Percentiles rank a stretch among this genome's conserved stretches.
These are phyloP conservation scores for Odontesthes bonariensis DNA, from an alignment of 2,113 vertebrate genomes.

Conservation along the genomic window DNA sequence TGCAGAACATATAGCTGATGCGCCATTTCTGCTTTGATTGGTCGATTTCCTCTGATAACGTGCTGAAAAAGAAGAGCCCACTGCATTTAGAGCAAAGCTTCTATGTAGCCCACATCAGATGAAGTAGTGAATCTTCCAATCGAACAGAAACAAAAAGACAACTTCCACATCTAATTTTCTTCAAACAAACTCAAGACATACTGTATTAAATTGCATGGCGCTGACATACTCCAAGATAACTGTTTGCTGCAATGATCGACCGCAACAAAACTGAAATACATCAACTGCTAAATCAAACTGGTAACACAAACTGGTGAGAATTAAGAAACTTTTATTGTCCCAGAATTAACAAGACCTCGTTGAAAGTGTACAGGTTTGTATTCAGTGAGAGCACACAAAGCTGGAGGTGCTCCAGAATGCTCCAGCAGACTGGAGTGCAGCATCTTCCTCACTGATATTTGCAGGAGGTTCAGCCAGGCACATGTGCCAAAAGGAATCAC, in stretches of 20 bases:
- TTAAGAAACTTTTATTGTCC: background rate
- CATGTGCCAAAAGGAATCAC: constrained; percentile 58
- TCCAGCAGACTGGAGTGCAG: constrained; percentile 19
- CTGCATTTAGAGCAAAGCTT: background rate
- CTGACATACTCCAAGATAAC: background rate
- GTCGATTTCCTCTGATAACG: constrained; percentile 96
- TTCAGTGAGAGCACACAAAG: background rate
- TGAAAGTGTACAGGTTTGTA: constrained; percentile 2
- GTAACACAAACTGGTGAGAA: background rate
- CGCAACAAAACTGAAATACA: background rate
- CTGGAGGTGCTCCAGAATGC: constrained; percentile 15
- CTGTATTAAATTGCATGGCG: background rate
- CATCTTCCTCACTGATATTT: constrained; percentile 24
- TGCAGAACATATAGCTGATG: constrained; percentile 98
- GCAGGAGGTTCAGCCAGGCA: constrained; percentile 34
- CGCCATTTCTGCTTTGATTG: constrained; percentile 99
- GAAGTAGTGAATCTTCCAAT: background rate
- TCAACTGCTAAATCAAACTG: background rate
- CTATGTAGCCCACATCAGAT: background rate
- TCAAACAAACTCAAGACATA: background rate
- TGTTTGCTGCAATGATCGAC: constrained; percentile 1
- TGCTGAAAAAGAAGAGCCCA: constrained; percentile 83
- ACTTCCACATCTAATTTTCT: background rate
- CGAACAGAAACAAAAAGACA: background rate
- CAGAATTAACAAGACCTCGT: constrained; percentile 4